Base-by-base conservation (phyloP, 2,888 invertebrate species). In the Eristalis tenax region DNA sequence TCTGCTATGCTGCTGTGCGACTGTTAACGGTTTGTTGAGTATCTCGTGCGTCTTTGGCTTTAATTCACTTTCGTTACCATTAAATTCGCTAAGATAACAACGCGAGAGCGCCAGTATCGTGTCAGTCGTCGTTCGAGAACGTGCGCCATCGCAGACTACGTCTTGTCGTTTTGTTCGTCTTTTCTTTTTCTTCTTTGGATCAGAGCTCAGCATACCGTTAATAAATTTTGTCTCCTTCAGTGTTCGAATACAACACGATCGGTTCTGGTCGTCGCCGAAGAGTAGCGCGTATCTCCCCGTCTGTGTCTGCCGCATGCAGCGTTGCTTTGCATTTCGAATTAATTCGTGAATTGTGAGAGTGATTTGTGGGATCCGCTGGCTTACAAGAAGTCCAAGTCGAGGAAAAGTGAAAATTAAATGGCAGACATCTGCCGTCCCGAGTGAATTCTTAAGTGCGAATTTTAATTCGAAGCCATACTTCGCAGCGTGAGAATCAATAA, bases 51-150 rank as follows among this genome's bases (percentile, higher is more conserved):
- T 69, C 38, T 73, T 74, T 69, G 75, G 63, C 74, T 63, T 76
- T 73, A 80, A 87, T 87, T 87, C 83, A 87, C 87, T 87, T 87
- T 87, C 83, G 83, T 87, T 87, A 80, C 87, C 71, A 83, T 83
- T 87, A 76, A 87, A 83, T 87, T 87, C 32, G 71, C 83, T 68
- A 83, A 87, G 87, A 87, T 76, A 87, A 68, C 35, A 28, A 65
- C 71, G 23, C 35, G 79, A 79, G 66, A 83, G 83, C 57, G 71
- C 76, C 83, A 87, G 87, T 87, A 18, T 68, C 83, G 76, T 74
- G 68, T 68, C 40, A 76, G 59, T 68, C 79, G 83, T 83, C 87
- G 87, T 73, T 73, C 76, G 79, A 76, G 87, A 87, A 87, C 83
- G 87, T 82, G 63, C 61, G 64, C 56, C 32, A 59, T 57, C 57